Evolutionary conservation across 2,797 vertebrate species (phyloP), one percentile per base, ranked within the genome.

Genomic region (Urophycis tenuis): DNA sequence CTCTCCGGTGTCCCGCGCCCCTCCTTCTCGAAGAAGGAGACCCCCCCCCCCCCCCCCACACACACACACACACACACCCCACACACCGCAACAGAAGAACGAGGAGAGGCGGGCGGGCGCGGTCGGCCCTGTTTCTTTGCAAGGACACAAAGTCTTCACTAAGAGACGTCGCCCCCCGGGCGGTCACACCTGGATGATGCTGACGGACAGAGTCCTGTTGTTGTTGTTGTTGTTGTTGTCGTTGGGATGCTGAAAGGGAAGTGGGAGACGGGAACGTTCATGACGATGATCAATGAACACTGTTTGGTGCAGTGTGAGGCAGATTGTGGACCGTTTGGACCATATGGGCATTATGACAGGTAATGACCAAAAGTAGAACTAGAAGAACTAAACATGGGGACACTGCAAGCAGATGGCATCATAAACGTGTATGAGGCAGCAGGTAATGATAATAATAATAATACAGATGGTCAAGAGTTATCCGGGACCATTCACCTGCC

Each of bases 141-240:
- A 76, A 82, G 79, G 79, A 83, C 84, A 79, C 79, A 79, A 82
- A 82, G 84, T 91, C 84, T 87, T 89, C 81, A 83, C 83, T 80
- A 79, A 84, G 77, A 78, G 79, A 81, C 80, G 84, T 75, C 72
- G 72, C 80, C 83, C 81, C 85, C n/a, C n/a, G n/a, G 87, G 85
- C 89, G 87, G 91, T 95, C 95, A 96, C 78, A 93, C 95, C 91
- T 96, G 93, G 0, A 94, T 95, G 91, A 95, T 94, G 81, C 94
- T 95, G 92, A 95, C 93, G 34, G 93, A 96, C 87, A 93, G 92
- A 89, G 93, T 91, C 87, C 88, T 92, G 88, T 90, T 92, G 86
- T 93, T 94, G 91, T 94, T 93, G 81, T 85, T 89, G 85, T 90
- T 91, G 86, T 95, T 95, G 85, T 90, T 91, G 86, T 95, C 95